These are phyloP conservation scores for Gastrophysa polygoni DNA, from an alignment of 2,888 invertebrate species.

Conservation along the genomic window DNA sequence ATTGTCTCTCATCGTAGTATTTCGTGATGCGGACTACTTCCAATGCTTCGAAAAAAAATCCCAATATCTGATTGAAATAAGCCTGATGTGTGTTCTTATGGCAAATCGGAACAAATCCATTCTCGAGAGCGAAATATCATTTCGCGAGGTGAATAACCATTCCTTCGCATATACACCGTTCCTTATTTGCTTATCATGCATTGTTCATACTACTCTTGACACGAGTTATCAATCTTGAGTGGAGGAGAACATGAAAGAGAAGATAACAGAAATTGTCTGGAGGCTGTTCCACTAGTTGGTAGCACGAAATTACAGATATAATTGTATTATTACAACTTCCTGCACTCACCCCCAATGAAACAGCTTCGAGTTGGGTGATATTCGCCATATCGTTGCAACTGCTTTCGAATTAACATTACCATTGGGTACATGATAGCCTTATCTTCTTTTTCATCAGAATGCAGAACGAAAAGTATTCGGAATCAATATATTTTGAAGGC, in stretches of 20 bases:
- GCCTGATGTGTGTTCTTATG: no score
- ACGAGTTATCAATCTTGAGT: conserved; percentile 34
- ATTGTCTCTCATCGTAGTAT: no score
- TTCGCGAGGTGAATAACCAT: no score
- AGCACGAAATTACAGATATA: conserved; percentile 39
- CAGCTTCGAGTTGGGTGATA: conserved; percentile 20
- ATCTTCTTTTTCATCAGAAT: no score
- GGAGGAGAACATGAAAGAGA: conserved; percentile 26
- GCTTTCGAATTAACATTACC: conserved; percentile 26
- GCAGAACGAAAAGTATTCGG: no score
- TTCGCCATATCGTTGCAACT: conserved; percentile 27
- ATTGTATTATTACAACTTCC: conserved; percentile 41
- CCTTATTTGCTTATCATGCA: conserved; percentile 31
- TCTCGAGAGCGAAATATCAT: no score
- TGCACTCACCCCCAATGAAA: conserved; percentile 19
- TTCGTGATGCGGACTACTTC: no score
- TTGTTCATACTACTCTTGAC: conserved; percentile 34
- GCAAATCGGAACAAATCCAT: no score
- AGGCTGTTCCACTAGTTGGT: conserved; percentile 26
- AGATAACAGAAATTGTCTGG: conserved; percentile 23
- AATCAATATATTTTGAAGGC: no score
- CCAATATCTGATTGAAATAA: no score
- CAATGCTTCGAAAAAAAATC: no score
- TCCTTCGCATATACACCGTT: conserved; percentile 23
- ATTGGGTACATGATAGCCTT: conserved; percentile 17